Percentiles rank a stretch among this genome's conserved stretches.
phyloP scores from a whole-genome alignment of 2,797 vertebrate genomes.

The Cephalopachus bancanus region DNA sequence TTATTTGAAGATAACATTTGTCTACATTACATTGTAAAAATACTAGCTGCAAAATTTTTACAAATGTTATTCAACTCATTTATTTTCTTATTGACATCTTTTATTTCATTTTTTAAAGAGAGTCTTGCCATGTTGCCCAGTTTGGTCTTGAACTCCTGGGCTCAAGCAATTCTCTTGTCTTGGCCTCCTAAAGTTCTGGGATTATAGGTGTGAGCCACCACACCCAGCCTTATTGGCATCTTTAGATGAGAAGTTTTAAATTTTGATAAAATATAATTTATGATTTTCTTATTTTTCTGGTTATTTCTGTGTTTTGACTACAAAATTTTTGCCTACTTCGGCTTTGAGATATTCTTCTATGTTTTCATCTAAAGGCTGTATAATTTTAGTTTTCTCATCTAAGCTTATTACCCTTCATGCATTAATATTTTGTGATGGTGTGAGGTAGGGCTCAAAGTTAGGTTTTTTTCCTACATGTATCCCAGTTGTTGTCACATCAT shows the following conservation, averaged over 20 bases:
- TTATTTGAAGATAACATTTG: neutral
- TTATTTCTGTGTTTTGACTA: constrained; percentile 11
- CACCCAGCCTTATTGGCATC: too few species aligned
- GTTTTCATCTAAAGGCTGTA: neutral
- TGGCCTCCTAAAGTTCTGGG: too few species aligned
- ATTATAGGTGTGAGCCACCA: too few species aligned
- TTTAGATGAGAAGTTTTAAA: too few species aligned
- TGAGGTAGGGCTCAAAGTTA: neutral
- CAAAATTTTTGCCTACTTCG: neutral
- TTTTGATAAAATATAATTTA: neutral
- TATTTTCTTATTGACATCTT: neutral
- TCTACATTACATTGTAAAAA: neutral
- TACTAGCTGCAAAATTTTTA: neutral
- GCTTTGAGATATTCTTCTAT: neutral
- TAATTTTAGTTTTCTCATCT: neutral
- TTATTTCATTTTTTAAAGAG: neutral
- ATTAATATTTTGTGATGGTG: neutral
- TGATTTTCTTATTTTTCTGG: neutral
- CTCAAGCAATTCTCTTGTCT: too few species aligned
- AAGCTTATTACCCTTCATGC: neutral
- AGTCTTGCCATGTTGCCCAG: too few species aligned
- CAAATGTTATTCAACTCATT: neutral
- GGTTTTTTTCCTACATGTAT: neutral
- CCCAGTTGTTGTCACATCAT: neutral
- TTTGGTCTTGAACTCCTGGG: too few species aligned